phyloP scores from a whole-genome alignment of 2,113 vertebrate genomes.

The Sturnus vulgaris region DNA sequence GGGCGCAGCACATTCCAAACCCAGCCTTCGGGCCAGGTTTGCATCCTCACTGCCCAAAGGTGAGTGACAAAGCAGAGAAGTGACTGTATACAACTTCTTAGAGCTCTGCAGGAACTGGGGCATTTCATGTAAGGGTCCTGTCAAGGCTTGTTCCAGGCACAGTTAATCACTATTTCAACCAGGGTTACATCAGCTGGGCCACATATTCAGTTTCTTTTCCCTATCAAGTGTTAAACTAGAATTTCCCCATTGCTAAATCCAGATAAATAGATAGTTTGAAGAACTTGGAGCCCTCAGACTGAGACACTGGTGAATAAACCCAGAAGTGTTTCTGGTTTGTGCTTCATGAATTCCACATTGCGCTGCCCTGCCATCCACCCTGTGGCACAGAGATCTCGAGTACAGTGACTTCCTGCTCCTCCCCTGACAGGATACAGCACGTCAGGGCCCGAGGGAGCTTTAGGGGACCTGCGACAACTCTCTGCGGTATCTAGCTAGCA shows the following conservation, averaged over 20 bases:
- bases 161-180: neutral
- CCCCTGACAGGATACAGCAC: neutral
- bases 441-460: fast-evolving
- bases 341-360: fast-evolving
- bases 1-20: neutral
- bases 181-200: fast-evolving
- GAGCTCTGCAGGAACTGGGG: neutral
- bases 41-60: neutral
- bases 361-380: fast-evolving
- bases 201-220: neutral
- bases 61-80: neutral
- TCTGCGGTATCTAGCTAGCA: fast-evolving
- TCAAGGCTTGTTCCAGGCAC: neutral
- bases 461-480: fast-evolving
- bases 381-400: fast-evolving
- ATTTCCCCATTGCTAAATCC: neutral
- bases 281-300: neutral
- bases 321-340: neutral
- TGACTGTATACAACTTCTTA: neutral
- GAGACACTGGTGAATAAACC: neutral
- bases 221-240: neutral
- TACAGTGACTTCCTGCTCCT: neutral
- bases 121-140: neutral
- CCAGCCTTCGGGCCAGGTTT: neutral
- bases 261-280: neutral